Evolutionary conservation across 2,888 invertebrate species (phyloP).

Genomic region (Octonoba sinensis): DNA sequence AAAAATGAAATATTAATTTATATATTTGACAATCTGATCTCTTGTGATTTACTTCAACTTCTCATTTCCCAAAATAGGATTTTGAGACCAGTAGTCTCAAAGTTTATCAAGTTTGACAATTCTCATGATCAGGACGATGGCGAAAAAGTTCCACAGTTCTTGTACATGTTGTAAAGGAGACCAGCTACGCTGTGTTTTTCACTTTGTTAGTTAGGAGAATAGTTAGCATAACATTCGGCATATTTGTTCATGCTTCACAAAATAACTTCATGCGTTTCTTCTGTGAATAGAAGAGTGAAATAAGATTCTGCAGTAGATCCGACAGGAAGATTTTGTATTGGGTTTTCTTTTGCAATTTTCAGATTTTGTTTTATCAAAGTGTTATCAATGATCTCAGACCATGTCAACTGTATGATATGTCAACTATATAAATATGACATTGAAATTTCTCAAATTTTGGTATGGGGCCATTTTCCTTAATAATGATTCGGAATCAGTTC

Average conservation of each 20-base stretch:
- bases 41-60: constrained; percentile 3
- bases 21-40: background rate
- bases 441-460: no score
- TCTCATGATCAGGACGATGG: constrained; percentile 10
- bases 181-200: background rate
- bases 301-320: constrained; percentile 1
- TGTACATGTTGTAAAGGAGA: background rate
- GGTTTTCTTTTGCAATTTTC: background rate
- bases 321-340: constrained; percentile 1
- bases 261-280: constrained; percentile 8
- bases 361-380: background rate
- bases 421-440: no score
- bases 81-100: background rate
- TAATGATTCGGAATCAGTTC: no score
- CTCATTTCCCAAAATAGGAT: constrained; percentile 7
- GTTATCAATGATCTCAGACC: background rate
- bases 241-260: background rate
- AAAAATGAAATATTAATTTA: constrained; percentile 12
- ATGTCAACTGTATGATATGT: no score
- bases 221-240: background rate
- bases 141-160: constrained; percentile 3
- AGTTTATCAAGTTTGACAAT: background rate
- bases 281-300: constrained; percentile 7
- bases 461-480: no score
- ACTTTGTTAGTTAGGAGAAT: background rate